These are phyloP conservation scores for Campylorhamphus procurvoides DNA, from an alignment of 2,113 vertebrate genomes.

Conservation along the genomic window DNA sequence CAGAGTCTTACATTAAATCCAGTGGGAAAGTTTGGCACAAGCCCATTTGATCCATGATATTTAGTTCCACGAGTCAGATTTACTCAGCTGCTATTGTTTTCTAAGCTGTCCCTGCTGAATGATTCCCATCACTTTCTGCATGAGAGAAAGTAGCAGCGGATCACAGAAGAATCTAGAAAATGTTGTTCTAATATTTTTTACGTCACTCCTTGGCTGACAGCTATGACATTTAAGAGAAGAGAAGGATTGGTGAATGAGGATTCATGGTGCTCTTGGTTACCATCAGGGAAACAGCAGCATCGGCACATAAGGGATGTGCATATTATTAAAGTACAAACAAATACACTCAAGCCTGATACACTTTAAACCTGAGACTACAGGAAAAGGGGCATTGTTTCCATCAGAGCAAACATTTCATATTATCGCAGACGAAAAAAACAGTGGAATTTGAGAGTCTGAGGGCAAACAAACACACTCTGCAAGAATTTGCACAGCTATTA, in stretches of 20 bases:
- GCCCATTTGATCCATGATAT: slow-evolving; percentile 64
- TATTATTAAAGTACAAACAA: slow-evolving; percentile 46
- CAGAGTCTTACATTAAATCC: slow-evolving; percentile 70
- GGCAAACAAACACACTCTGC: not conserved
- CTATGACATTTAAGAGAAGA: slow-evolving; percentile 55
- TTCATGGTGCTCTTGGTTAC: not conserved
- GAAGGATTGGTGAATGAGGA: slow-evolving; percentile 25
- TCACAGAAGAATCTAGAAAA: slow-evolving; percentile 66
- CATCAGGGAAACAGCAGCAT: not conserved
- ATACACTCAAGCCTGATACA: not conserved
- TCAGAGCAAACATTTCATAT: not conserved
- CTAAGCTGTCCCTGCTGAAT: slow-evolving; percentile 49
- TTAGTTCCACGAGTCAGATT: slow-evolving; percentile 66
- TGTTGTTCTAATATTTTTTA: slow-evolving; percentile 54
- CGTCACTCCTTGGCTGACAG: slow-evolving; percentile 55
- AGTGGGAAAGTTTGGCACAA: slow-evolving; percentile 54
- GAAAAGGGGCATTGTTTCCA: not conserved
- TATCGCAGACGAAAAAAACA: not conserved
- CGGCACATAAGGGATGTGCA: not conserved
- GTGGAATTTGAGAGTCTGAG: not conserved
- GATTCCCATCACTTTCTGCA: slow-evolving; percentile 34
- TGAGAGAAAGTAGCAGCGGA: slow-evolving; percentile 34
- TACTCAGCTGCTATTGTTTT: slow-evolving; percentile 53
- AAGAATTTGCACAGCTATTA: not conserved
- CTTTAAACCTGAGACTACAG: not conserved